Evolutionary conservation across 1,140 invertebrate species (phyloP).

Genomic region (Pseudobourletiella spinata): DNA sequence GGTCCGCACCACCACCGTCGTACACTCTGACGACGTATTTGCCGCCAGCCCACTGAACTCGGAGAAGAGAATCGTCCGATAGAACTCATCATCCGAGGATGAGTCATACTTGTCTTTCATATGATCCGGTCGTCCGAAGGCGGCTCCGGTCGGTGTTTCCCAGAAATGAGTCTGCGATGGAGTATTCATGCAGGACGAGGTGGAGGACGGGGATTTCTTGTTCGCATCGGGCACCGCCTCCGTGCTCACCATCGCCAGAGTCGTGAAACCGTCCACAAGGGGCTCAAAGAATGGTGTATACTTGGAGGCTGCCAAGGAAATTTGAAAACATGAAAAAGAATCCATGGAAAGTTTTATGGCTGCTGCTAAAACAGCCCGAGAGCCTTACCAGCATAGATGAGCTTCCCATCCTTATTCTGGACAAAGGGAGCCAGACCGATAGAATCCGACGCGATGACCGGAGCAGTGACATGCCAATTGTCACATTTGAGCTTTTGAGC

Average conservation of each 20-base stretch:
- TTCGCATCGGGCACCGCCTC: conserved; percentile 32
- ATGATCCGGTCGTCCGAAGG: conserved; percentile 1
- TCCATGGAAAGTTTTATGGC: no score
- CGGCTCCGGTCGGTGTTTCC: conserved; percentile 44
- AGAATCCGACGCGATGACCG: conserved; percentile 24
- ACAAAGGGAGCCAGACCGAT: conserved; percentile 33
- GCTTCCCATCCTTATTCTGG: conserved; percentile 29
- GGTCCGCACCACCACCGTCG: conserved; percentile 62
- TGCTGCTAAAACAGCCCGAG: no score
- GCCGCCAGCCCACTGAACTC: conserved; percentile 5
- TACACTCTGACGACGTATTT: conserved; percentile 29
- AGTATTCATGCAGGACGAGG: conserved; percentile 46
- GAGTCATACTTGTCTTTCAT: conserved; percentile 6
- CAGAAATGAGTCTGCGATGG: conserved; percentile 55
- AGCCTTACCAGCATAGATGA: conserved; percentile 35
- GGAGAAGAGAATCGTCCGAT: conserved; percentile 15
- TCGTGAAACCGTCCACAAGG: conserved; percentile 58
- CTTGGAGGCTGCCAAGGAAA: conserved; percentile 43
- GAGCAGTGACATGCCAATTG: conserved; percentile 40
- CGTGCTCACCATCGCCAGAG: conserved; percentile 55
- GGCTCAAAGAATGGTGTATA: conserved; percentile 57
- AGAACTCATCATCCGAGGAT: conserved; percentile 25
- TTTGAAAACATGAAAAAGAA: neutral
- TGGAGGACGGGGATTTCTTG: conserved; percentile 41
- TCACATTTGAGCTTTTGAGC: conserved; percentile 39